A percentile compares a stretch with the other conserved stretches of the same genome.
Evolutionary conservation across 2,113 vertebrate species (phyloP).

Genomic region (Capricornis sumatraensis): DNA sequence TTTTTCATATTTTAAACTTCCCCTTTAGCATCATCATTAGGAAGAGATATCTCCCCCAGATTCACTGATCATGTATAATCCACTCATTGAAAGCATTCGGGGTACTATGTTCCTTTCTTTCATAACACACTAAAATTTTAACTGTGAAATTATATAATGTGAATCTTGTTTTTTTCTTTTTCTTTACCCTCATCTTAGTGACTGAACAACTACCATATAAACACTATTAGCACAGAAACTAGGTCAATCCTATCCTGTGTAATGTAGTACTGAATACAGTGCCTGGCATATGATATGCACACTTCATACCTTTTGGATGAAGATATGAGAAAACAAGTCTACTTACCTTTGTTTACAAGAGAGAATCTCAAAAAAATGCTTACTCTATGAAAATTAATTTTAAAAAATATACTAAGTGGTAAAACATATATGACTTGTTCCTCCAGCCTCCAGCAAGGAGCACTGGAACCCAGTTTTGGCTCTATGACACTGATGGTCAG

Average conservation of each 20-base stretch:
- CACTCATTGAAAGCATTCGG: neutral
- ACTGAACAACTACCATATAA: neutral
- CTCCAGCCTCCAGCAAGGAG: neutral
- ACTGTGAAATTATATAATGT: neutral
- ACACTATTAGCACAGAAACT: neutral
- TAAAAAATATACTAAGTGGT: neutral
- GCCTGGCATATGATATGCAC: neutral
- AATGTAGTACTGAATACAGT: neutral
- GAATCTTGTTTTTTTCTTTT: neutral
- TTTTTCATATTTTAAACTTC: neutral
- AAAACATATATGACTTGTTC: neutral
- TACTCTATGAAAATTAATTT: neutral
- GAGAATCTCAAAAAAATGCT: neutral
- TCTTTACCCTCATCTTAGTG: neutral
- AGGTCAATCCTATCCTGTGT: neutral
- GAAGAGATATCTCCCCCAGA: neutral
- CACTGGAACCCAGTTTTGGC: neutral
- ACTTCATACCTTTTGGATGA: neutral
- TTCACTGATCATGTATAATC: neutral
- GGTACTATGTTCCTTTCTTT: neutral
- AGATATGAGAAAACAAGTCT: neutral
- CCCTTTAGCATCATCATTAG: neutral
- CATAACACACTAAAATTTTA: neutral
- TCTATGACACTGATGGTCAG: too few relatives aligned
- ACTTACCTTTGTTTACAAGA: neutral